A percentile compares a stretch with the other conserved stretches of the same genome.
These are phyloP conservation scores for Drosophila sp. DNA, from an alignment of 1,140 invertebrate species.

Conservation along the genomic window DNA sequence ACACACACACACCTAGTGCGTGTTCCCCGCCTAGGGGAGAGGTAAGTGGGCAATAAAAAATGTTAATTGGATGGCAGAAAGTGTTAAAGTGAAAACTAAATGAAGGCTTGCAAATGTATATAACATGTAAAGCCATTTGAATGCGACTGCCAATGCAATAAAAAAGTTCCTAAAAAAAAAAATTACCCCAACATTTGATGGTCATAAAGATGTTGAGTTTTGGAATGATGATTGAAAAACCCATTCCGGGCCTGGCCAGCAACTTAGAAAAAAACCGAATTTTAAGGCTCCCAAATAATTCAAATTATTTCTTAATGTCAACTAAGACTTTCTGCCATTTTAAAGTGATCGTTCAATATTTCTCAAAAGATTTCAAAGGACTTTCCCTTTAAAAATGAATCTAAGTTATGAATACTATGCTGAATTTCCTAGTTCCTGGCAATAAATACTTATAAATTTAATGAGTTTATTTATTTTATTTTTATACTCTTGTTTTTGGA, in stretches of 20 bases:
- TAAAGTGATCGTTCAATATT: no score
- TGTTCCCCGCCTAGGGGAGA: constrained; percentile 9
- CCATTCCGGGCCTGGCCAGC: neutral
- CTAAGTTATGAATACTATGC: no score
- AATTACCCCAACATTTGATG: neutral
- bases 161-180: neutral
- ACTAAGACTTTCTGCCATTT: no score
- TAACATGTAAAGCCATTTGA: constrained; percentile 2
- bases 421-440: no score
- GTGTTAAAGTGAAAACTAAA: constrained; percentile 45
- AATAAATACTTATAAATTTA: no score
- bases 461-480: no score
- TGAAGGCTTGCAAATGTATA: constrained; percentile 17
- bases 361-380: no score
- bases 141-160: constrained; percentile 5
- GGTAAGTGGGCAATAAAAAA: constrained; percentile 41
- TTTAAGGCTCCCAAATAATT: no score
- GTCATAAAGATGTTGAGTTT: constrained; percentile 1
- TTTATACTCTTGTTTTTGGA: no score
- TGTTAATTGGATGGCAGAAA: constrained; percentile 50
- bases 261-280: no score
- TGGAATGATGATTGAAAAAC: neutral
- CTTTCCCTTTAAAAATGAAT: no score
- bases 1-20: constrained; percentile 27
- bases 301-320: no score